Evolutionary conservation across 1,140 invertebrate genomes (phyloP), one percentile per base, ranked within the genome.

Genomic region (Sitophilus oryzae): DNA sequence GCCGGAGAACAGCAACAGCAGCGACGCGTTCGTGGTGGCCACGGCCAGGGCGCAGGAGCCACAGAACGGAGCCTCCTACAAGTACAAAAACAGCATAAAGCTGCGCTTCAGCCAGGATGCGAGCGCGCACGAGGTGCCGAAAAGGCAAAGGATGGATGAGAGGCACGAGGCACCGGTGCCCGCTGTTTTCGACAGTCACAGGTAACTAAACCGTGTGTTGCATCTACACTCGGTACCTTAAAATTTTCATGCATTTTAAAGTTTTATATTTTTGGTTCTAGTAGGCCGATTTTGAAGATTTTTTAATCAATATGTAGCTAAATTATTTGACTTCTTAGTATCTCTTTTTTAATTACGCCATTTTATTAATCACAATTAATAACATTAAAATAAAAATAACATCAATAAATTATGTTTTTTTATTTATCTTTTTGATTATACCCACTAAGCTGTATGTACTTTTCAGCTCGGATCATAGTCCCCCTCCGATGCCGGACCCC

Each of bases 81-180:
- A 96, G 74, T 95, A 94, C 74, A 96, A 96, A 74, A 94, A 90
- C 62, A 91, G 88, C 59, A 96, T 96, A 54, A 93, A 94, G 60
- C 84, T 93, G 66, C 77, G 92, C 40, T 96, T 96, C 65, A 74
- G 71, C 34, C 73, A 74, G 42, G 71, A 71, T 50, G 52, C 65
- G 20, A 63, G 51, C 21, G 59, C 58, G 1, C 51, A 46, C 8
- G 59, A 63, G 16, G 49, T 44, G 23, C 60, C 63, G 0, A 68
- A 66, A 40, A 62, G 62, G 19, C 60, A 59, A 20, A 68, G 66
- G 42, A 15, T 62, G 10, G 60, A 62, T 16, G 60, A 63, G 15
- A 52, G 46, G 2, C 38, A 66, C 18, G 62, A 63, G 34, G 63
- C 45, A 40, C 66, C 68, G n/a, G 20, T 65, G 18, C 63, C 63